Conservation (phyloP, 2,888 invertebrate species). For the Agelastica alni region DNA sequence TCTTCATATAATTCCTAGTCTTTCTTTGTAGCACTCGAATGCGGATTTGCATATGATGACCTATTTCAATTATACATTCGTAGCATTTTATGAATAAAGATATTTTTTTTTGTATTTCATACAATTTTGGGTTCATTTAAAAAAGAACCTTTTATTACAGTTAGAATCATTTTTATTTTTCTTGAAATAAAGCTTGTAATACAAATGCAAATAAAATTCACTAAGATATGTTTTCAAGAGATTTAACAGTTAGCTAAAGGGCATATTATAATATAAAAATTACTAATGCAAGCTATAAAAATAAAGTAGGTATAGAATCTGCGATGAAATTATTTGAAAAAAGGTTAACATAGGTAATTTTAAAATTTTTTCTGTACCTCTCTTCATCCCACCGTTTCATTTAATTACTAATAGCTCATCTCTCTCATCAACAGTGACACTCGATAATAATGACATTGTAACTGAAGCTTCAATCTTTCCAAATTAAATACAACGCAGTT, state of each 20-base stretch:
- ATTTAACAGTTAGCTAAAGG: too few relatives aligned
- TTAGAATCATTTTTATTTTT: neutral
- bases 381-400: slow-evolving; percentile 14
- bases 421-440: neutral
- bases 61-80: slow-evolving; percentile 3
- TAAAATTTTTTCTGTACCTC: slow-evolving; percentile 15
- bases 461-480: neutral
- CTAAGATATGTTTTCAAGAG: too few relatives aligned
- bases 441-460: neutral
- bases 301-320: neutral
- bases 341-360: slow-evolving; percentile 21
- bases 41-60: slow-evolving; percentile 17
- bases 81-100: neutral
- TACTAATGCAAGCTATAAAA: too few relatives aligned
- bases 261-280: too few relatives aligned
- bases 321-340: slow-evolving; percentile 5
- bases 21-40: slow-evolving; percentile 19
- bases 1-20: slow-evolving; percentile 25
- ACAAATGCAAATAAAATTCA: too few relatives aligned
- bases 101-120: slow-evolving; percentile 2
- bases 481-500: too few relatives aligned
- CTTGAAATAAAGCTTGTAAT: neutral
- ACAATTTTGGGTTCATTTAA: neutral
- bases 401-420: neutral
- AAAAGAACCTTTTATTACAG: neutral